phyloP scores from a whole-genome alignment of 2,888 invertebrate species.

The Acanthopleura granulata region DNA sequence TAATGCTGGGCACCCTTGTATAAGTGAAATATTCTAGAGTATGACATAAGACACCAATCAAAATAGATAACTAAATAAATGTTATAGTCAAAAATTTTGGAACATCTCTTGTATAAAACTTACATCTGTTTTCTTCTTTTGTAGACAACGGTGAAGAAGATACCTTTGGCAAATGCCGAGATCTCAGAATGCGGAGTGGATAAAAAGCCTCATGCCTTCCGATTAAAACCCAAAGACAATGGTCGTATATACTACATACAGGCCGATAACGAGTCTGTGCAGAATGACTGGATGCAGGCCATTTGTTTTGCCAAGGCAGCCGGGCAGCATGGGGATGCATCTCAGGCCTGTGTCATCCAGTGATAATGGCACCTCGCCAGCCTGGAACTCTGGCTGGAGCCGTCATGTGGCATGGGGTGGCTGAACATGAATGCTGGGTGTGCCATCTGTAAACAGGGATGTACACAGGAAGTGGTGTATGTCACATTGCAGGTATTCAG shows the following conservation, averaged over 20 bases:
- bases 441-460: too few species aligned
- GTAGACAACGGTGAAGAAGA: conserved; percentile 61
- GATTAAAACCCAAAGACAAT: conserved; percentile 63
- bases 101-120: too few species aligned
- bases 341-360: conserved; percentile 64
- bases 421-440: too few species aligned
- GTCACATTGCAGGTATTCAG: too few species aligned
- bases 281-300: conserved; percentile 69
- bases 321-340: conserved; percentile 55
- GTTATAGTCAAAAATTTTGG: too few species aligned
- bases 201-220: conserved; percentile 64
- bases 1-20: too few species aligned
- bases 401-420: too few species aligned
- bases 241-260: conserved; percentile 65
- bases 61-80: too few species aligned
- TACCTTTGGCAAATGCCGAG: conserved; percentile 62
- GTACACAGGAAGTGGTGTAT: too few species aligned
- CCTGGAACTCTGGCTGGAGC: too few species aligned
- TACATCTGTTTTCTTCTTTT: conserved; percentile 26
- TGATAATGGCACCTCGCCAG: conserved; percentile 30
- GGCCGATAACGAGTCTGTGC: conserved; percentile 61
- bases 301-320: conserved; percentile 68
- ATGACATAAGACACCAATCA: too few species aligned
- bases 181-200: conserved; percentile 65
- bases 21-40: too few species aligned